Percentiles rank a stretch among this genome's conserved stretches.
Evolutionary conservation across 2,888 invertebrate species (phyloP).

Genomic region (Cacoxenus indagator): DNA sequence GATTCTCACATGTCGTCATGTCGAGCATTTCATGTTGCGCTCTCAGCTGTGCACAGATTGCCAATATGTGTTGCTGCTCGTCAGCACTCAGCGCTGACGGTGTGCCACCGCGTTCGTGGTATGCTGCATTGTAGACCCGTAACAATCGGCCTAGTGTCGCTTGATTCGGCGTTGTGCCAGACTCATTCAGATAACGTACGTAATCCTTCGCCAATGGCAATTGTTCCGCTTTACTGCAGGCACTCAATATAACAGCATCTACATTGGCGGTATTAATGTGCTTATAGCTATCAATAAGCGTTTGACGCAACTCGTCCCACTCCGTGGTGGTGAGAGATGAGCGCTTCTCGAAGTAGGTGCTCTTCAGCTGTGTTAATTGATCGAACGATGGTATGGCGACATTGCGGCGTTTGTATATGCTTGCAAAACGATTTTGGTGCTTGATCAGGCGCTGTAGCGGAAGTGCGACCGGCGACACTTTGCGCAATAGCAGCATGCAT

Average conservation of each 20-base stretch:
- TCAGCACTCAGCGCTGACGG: constrained; percentile 62
- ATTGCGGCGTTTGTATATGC: constrained; percentile 51
- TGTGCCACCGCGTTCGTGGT: constrained; percentile 42
- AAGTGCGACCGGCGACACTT: neutral
- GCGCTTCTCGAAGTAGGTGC: constrained; percentile 39
- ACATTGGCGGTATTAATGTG: constrained; percentile 71
- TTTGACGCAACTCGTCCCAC: constrained; percentile 55
- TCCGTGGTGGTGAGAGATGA: constrained; percentile 43
- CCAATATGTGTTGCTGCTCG: constrained; percentile 74
- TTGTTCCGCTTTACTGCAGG: constrained; percentile 71
- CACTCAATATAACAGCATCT: constrained; percentile 75
- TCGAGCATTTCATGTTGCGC: constrained; percentile 75
- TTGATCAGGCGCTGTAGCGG: constrained; percentile 17
- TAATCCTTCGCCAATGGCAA: constrained; percentile 74
- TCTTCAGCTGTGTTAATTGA: constrained; percentile 51
- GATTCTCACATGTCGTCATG: constrained; percentile 74
- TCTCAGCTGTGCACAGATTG: constrained; percentile 68
- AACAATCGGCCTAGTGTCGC: constrained; percentile 75
- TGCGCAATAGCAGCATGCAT: constrained; percentile 32
- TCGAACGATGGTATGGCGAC: constrained; percentile 38
- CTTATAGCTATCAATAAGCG: constrained; percentile 50
- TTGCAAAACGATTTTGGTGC: constrained; percentile 22
- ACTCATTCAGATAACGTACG: constrained; percentile 73
- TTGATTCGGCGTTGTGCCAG: constrained; percentile 73
- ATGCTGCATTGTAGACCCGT: constrained; percentile 72